phyloP scores from a whole-genome alignment of 1,140 invertebrate species.

The Tetramorium parvispinum region DNA sequence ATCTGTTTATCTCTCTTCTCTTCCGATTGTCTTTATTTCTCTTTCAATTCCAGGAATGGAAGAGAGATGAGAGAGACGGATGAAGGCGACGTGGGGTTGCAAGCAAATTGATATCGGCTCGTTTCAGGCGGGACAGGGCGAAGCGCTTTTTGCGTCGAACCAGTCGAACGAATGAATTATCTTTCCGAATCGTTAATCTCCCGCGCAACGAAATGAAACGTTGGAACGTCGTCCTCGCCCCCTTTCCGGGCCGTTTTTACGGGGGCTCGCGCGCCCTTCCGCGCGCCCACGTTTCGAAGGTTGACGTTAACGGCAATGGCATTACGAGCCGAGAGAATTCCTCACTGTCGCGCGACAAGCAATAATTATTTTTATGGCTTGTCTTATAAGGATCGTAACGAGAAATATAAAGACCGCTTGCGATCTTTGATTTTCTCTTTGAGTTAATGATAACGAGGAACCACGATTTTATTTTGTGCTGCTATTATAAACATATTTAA shows the following conservation, averaged over 20 bases:
- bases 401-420: constrained; percentile 22
- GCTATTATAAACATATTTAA: neutral
- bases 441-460: neutral
- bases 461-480: neutral
- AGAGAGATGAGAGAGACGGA: neutral
- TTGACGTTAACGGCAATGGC: constrained; percentile 45
- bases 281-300: neutral
- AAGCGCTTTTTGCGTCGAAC: constrained; percentile 32
- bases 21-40: neutral
- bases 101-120: constrained; percentile 61
- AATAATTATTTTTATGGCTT: constrained; percentile 64
- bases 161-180: constrained; percentile 69
- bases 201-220: constrained; percentile 60
- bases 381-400: constrained; percentile 49
- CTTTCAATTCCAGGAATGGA: neutral
- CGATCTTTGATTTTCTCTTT: constrained; percentile 17
- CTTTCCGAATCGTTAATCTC: constrained; percentile 74
- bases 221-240: constrained; percentile 15
- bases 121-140: constrained; percentile 20
- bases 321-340: constrained; percentile 41
- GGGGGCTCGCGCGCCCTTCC: constrained; percentile 27
- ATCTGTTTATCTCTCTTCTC: neutral
- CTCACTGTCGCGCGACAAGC: constrained; percentile 15
- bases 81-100: neutral
- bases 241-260: constrained; percentile 11